A percentile compares a stretch with the other conserved stretches of the same genome.
Evolutionary conservation across 2,888 invertebrate genomes (phyloP).

Genomic region (Acleris cristana): DNA sequence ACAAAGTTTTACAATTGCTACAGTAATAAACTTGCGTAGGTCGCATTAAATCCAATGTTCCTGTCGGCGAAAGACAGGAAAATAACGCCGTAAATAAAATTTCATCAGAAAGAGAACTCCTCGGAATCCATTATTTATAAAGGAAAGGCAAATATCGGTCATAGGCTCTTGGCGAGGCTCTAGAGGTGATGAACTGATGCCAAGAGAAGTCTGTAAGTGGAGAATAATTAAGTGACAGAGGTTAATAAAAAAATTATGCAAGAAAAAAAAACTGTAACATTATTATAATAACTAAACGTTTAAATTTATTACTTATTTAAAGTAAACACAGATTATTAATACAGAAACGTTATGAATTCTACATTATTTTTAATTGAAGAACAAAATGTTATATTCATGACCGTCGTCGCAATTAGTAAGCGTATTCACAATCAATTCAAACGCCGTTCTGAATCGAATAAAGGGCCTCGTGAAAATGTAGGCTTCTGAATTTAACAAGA

Average conservation of each 20-base stretch:
- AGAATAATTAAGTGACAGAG: conserved; percentile 17
- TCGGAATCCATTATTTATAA: conserved; percentile 17
- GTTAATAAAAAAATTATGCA: conserved; percentile 4
- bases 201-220: conserved; percentile 3
- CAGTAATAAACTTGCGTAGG: conserved; percentile 21
- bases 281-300: background rate
- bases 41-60: conserved; percentile 5
- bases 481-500: conserved; percentile 7
- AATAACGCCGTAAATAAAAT: background rate
- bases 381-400: conserved; percentile 13
- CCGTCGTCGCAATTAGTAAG: conserved; percentile 7
- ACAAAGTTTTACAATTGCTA: conserved; percentile 11
- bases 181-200: conserved; percentile 8
- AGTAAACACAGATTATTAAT: too few species aligned
- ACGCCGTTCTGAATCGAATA: conserved; percentile 13
- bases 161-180: background rate
- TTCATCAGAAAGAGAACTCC: conserved; percentile 10
- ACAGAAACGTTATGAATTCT: too few species aligned
- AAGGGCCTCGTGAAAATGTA: conserved; percentile 24
- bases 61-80: too few species aligned
- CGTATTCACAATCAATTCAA: conserved; percentile 15
- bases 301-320: background rate
- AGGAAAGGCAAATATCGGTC: conserved; percentile 9
- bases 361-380: background rate
- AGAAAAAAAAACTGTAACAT: background rate